Conservation (phyloP, 2,888 invertebrate genomes). For the Tuta absoluta region DNA sequence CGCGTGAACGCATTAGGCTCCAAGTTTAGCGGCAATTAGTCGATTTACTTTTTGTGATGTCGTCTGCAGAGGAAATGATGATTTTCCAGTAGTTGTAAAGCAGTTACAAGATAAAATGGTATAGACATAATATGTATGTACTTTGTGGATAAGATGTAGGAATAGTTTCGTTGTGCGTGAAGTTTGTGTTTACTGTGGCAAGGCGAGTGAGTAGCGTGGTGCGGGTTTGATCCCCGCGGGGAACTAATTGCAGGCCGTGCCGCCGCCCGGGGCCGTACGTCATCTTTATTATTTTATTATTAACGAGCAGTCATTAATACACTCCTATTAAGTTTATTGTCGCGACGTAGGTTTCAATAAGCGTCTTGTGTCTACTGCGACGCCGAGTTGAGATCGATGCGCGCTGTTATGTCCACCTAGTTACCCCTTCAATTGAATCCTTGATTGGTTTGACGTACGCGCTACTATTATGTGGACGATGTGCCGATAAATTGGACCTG, state of each 20-base stretch:
- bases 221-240: conserved; percentile 42
- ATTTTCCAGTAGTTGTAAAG: neutral
- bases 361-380: conserved; percentile 62
- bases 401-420: conserved; percentile 74
- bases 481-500: conserved; percentile 70
- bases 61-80: neutral
- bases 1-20: conserved; percentile 38
- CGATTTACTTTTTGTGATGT: conserved; percentile 29
- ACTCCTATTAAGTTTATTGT: conserved; percentile 77
- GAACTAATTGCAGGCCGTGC: conserved; percentile 62
- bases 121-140: too few species aligned
- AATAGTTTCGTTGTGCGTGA: too few species aligned
- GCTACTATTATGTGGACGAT: conserved; percentile 65
- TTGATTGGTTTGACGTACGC: conserved; percentile 77
- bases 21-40: conserved; percentile 31
- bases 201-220: conserved; percentile 29
- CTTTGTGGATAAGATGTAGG: too few species aligned
- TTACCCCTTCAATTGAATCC: conserved; percentile 79
- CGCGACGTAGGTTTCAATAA: conserved; percentile 71
- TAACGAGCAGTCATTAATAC: conserved; percentile 73
- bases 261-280: conserved; percentile 53
- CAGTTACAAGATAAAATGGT: too few species aligned
- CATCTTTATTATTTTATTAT: conserved; percentile 74
- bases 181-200: conserved; percentile 2
- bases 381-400: conserved; percentile 67